These are phyloP conservation scores for Acleris holmiana DNA, from an alignment of 2,888 invertebrate species.

Conservation along the genomic window DNA sequence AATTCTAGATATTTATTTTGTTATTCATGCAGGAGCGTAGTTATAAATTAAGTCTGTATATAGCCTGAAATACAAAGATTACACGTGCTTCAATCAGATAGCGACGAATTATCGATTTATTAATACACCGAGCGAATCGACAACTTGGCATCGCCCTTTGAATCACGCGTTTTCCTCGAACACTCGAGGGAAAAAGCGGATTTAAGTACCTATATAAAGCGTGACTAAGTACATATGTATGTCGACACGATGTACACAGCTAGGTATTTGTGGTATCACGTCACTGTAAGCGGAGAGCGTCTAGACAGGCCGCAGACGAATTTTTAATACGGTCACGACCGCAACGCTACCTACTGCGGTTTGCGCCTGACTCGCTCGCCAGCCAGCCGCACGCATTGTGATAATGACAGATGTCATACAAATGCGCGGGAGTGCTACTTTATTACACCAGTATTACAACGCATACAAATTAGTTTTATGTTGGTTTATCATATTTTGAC, in stretches of 20 bases:
- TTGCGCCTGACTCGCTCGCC: slow-evolving; percentile 28
- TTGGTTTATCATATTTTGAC: no score
- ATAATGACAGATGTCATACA: slow-evolving; percentile 23
- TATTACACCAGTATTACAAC: slow-evolving; percentile 1
- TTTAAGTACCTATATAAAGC: slow-evolving; percentile 15
- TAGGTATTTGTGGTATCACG: slow-evolving; percentile 60
- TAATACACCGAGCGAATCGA: background rate
- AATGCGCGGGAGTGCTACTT: slow-evolving; percentile 3
- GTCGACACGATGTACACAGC: slow-evolving; percentile 40
- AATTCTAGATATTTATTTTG: no score
- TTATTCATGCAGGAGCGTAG: no score
- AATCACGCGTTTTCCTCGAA: slow-evolving; percentile 11
- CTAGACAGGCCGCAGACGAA: slow-evolving; percentile 78
- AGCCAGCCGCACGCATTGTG: slow-evolving; percentile 12
- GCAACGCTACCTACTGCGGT: slow-evolving; percentile 23
- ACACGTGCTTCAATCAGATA: no score
- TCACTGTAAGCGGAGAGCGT: slow-evolving; percentile 66
- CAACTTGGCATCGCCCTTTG: slow-evolving; percentile 3
- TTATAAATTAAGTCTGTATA: no score
- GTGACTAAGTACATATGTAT: slow-evolving; percentile 25
- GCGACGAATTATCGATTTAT: background rate
- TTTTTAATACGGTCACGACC: slow-evolving; percentile 61
- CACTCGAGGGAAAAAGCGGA: slow-evolving; percentile 18
- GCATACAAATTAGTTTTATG: background rate
- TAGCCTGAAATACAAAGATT: no score